Base-by-base conservation (phyloP, 2,888 invertebrate genomes). In the Mesorhabditis sp. region DNA sequence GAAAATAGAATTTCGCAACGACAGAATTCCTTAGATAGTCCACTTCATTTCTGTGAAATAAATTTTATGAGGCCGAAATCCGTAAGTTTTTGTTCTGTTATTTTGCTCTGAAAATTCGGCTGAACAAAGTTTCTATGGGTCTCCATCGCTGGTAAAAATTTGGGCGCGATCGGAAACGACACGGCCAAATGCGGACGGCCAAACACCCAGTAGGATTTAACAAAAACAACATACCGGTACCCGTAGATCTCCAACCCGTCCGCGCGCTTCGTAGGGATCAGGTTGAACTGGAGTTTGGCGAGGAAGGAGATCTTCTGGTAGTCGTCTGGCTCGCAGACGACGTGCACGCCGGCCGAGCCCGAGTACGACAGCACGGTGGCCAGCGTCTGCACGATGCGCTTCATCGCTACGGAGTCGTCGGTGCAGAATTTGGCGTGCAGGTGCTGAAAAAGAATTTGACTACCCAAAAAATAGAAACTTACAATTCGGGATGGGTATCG, bases 281-380 rank as follows among this genome's bases (percentile, higher is more conserved):
- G 58, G 7, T 50, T n/a, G n/a, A 50, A 50, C 10, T 50, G 7
- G 10, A 50, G n/a, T 2, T 50, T 50, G 58, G 58, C 58, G 10
- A 50, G n/a, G 58, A 50, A 50, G n/a, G 58, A 50, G 58, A 50
- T 50, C 58, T 50, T 10, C n/a, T 50, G 58, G n/a, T 50, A 50
- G 58, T 50, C 58, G 58, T 50, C 58, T 2, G 58, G 58, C n/a
- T 50, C 10, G n/a, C 58, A 50, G 10, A 50, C 7, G n/a, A 50
- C n/a, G 58, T 50, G 58, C 10, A 50, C 58, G n/a, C 58, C 58
- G 58, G n/a, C n/a, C 58, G 58, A 50, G 7, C 58, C 58, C 58
- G 58, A 50, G n/a, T 50, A 50, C n/a, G 58, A 13, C 10, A 50
- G 58, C n/a, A 50, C 58, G n/a, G 58, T 50, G n/a, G 58, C 58